These are phyloP conservation scores for Nycteola revayana DNA, from an alignment of 2,888 invertebrate species.

Conservation along the genomic window DNA sequence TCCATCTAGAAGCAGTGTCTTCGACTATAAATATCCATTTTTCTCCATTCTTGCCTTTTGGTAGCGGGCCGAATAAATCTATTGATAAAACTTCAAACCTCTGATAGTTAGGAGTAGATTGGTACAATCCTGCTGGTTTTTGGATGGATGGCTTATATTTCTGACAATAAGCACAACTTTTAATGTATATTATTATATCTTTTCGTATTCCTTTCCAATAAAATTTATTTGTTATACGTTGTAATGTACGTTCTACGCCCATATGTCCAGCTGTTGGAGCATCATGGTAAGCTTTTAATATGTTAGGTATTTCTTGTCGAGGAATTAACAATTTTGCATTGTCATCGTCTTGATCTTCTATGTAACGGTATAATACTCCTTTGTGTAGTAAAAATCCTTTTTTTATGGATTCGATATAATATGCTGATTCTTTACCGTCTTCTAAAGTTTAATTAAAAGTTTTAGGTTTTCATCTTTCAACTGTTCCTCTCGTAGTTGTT, in stretches of 20 bases:
- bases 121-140: constrained; percentile 40
- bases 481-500: constrained; percentile 4
- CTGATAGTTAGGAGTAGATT: constrained; percentile 25
- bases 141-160: constrained; percentile 38
- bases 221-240: constrained; percentile 21
- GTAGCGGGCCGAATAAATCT: constrained; percentile 32
- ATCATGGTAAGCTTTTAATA: constrained; percentile 3
- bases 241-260: constrained; percentile 12
- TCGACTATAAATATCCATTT: constrained; percentile 29
- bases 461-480: not conserved
- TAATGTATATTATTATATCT: constrained; percentile 22
- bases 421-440: not conserved
- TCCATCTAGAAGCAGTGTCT: constrained; percentile 29
- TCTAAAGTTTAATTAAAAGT: not conserved
- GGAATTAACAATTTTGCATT: constrained; percentile 9
- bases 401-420: not conserved
- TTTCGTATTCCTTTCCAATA: constrained; percentile 22
- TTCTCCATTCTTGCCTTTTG: constrained; percentile 5
- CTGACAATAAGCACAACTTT: constrained; percentile 37
- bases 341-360: constrained; percentile 1
- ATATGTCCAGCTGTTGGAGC: not conserved
- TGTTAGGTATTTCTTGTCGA: constrained; percentile 4
- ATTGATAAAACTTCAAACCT: constrained; percentile 17
- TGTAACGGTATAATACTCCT: constrained; percentile 3
- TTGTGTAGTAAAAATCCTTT: constrained; percentile 6